Conservation (phyloP, 2,797 vertebrate species). For the Acanthiza pusilla region DNA sequence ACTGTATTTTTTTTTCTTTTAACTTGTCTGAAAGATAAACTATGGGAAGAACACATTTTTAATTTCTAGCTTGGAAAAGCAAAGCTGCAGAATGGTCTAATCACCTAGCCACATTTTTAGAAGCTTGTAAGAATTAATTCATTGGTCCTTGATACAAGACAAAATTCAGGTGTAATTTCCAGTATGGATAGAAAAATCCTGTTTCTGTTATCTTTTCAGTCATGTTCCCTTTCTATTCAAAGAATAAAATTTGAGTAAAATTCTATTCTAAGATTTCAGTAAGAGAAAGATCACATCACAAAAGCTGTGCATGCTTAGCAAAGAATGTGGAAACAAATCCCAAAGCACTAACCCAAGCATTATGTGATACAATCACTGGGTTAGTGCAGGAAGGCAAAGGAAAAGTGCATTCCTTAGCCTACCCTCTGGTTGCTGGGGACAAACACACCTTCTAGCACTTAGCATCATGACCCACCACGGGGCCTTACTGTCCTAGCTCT, state of each 20-base stretch:
- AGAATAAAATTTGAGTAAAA: background rate
- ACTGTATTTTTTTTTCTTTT: background rate
- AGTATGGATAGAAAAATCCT: background rate
- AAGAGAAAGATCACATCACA: background rate
- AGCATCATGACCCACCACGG: rapidly evolving
- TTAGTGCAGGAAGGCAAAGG: background rate
- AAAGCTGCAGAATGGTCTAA: background rate
- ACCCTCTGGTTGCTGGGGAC: background rate
- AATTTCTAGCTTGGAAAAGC: background rate
- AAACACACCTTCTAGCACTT: background rate
- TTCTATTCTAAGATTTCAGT: background rate
- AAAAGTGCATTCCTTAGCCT: background rate
- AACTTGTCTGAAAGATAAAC: background rate
- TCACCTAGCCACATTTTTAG: background rate
- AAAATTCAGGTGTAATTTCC: background rate
- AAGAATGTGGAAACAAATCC: background rate
- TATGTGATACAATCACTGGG: background rate
- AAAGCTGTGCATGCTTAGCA: background rate
- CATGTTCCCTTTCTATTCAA: background rate
- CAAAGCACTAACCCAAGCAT: background rate
- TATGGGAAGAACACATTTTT: background rate
- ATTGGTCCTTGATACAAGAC: background rate
- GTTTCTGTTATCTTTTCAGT: background rate
- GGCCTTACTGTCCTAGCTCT: background rate
- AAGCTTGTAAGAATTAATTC: background rate